Evolutionary conservation across 2,888 invertebrate genomes (phyloP), one percentile per base, ranked within the genome.

Genomic region (Silvanus unidentatus): DNA sequence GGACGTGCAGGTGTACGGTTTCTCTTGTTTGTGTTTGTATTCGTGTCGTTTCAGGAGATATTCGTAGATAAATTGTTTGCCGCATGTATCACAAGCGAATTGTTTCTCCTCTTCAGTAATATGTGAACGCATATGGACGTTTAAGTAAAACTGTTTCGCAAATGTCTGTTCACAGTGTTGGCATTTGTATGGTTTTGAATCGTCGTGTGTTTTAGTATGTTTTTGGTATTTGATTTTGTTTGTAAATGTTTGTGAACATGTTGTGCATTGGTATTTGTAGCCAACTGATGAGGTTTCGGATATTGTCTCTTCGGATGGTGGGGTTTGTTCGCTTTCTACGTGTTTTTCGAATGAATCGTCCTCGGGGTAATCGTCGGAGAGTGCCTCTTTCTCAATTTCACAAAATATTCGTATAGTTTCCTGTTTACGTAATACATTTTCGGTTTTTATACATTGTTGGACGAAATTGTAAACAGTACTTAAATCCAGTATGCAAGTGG

Each of bases 1-100:
- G 43, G 60, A 53, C 2, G 52, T 42, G 50, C 69, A 69, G 11
- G 65, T 66, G 54, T 58, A 68, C 14, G 69, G 69, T 43, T 68
- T 68, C 22, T 58, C 48, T 16, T 60, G 59, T 4, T 51, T 50
- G 50, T 69, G 69, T 48, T 66, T 66, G 43, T 52, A 68, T 40
- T 56, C 59, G 42, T 69, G 69, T 42, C 64, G 65, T 22, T 59
- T 65, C 16, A 69, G 45, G 38, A 67, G 57, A 50, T 65, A 65
- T 27, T 57, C 54, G 48, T 62, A 65, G 22, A 48, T 50, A 49
- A 64, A 69, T 29, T 51, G 59, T 43, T 64, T 50, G 4, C 58
- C 60, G 48, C 69, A 69, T n/a, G 13, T 51, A 22, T 46, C 48
- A 43, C 62, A 62, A 15, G 40, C 15, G 48, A 54, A 61, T 27